A percentile compares a stretch with the other conserved stretches of the same genome.
phyloP scores from a whole-genome alignment of 2,113 vertebrate species.

The Oreochromis niloticus region DNA sequence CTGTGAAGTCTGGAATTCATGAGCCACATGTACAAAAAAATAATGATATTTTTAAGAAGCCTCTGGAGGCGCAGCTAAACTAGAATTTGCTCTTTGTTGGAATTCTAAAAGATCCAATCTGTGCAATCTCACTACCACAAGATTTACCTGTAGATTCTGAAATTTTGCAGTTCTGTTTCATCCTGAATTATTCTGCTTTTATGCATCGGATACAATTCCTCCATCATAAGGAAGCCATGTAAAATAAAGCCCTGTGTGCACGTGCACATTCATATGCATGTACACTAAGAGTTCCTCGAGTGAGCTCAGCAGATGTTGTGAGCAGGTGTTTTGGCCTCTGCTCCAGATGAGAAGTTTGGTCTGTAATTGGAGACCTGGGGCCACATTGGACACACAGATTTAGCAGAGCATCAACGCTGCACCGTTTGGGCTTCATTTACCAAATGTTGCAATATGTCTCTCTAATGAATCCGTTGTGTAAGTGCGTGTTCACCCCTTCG shows the following conservation, averaged over 20 bases:
- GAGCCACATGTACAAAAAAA: too few species aligned
- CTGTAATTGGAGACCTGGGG: constrained; percentile 49
- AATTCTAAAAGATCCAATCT: neutral
- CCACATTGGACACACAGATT: neutral
- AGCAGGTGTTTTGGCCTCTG: constrained; percentile 44
- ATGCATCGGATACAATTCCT: neutral
- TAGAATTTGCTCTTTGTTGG: neutral
- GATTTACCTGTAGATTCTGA: neutral
- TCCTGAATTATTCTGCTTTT: neutral
- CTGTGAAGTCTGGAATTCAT: too few species aligned
- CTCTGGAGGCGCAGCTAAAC: neutral
- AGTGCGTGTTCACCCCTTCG: constrained; percentile 3
- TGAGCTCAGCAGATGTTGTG: constrained; percentile 37
- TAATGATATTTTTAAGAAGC: too few species aligned
- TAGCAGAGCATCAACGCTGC: neutral
- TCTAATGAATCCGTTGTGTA: constrained; percentile 31
- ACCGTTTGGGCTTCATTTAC: constrained; percentile 8
- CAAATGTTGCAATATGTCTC: constrained; percentile 6
- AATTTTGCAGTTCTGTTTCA: neutral
- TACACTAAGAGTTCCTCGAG: neutral
- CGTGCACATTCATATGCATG: neutral
- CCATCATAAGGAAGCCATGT: neutral
- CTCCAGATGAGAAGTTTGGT: constrained; percentile 37
- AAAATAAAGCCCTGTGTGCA: neutral
- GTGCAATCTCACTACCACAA: neutral